Percentiles rank a stretch among this genome's conserved stretches.
Conservation (phyloP, 2,113 vertebrate genomes). For the Alligator sinensis region DNA sequence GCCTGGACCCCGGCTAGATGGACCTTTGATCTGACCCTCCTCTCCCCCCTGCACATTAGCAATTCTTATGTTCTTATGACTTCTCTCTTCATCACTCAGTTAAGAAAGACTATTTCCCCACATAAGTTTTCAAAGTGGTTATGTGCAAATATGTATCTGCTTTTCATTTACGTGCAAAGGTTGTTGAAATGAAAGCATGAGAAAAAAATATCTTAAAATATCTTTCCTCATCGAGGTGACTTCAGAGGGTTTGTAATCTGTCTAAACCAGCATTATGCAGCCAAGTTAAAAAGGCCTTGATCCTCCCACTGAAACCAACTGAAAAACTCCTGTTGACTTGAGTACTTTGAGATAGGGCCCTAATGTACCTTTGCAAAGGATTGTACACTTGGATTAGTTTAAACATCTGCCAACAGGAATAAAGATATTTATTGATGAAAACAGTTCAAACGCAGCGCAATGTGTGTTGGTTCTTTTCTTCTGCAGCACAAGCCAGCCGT, state of each 20-base stretch:
- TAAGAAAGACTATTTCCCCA: conserved; percentile 33
- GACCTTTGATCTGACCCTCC: too few relatives aligned
- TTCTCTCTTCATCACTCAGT: not conserved
- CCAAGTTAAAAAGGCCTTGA: not conserved
- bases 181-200: not conserved
- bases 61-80: too few relatives aligned
- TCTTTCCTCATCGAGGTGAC: not conserved
- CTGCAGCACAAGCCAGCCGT: not conserved
- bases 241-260: not conserved
- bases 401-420: not conserved
- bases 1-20: too few relatives aligned
- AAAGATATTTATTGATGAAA: conserved; percentile 26
- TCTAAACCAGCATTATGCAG: not conserved
- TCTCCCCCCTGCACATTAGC: too few relatives aligned
- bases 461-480: not conserved
- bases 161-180: conserved; percentile 42
- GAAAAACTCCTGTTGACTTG: not conserved
- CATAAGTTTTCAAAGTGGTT: conserved; percentile 42
- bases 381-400: not conserved
- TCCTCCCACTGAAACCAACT: not conserved
- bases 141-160: conserved; percentile 29
- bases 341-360: not conserved
- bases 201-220: not conserved
- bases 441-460: not conserved
- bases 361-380: conserved; percentile 9